A percentile compares a stretch with the other conserved stretches of the same genome.
phyloP scores from a whole-genome alignment of 2,797 vertebrate species.

The Thalassophryne amazonica region DNA sequence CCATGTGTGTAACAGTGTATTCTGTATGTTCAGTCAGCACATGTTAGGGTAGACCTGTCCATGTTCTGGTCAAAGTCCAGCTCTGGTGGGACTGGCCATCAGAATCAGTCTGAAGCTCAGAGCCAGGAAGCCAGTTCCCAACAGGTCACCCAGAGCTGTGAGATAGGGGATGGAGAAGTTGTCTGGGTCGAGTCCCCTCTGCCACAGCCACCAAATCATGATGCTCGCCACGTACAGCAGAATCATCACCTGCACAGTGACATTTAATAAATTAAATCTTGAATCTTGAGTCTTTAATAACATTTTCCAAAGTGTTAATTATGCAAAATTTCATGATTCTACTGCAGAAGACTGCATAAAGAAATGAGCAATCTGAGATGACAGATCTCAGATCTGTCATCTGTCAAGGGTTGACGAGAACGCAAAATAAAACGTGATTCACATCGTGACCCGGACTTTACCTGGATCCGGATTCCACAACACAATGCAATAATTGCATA shows the following conservation, averaged over 20 bases:
- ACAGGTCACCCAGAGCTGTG: conserved; percentile 87
- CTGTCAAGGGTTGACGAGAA: too few species aligned
- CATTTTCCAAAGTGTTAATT: too few species aligned
- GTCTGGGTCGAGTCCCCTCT: conserved; percentile 83
- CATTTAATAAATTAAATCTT: not conserved
- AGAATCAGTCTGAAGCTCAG: conserved; percentile 74
- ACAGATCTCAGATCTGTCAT: too few species aligned
- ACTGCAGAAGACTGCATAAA: too few species aligned
- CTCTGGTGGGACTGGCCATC: conserved; percentile 17
- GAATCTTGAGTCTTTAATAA: too few species aligned
- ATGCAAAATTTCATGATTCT: too few species aligned
- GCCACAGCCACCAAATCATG: conserved; percentile 83
- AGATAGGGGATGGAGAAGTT: conserved; percentile 91
- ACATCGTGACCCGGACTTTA: too few species aligned
- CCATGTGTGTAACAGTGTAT: not conserved
- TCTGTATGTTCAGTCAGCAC: not conserved
- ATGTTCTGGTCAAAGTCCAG: conserved; percentile 37
- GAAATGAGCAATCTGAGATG: too few species aligned
- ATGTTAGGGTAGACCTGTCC: not conserved
- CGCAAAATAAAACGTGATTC: too few species aligned
- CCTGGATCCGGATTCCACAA: too few species aligned
- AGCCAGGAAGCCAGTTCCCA: conserved; percentile 85
- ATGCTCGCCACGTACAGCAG: conserved; percentile 80
- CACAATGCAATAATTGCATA: too few species aligned
- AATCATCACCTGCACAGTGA: conserved; percentile 76